Evolutionary conservation across 1,140 invertebrate species (phyloP).

Genomic region (Eurosta solidaginis): DNA sequence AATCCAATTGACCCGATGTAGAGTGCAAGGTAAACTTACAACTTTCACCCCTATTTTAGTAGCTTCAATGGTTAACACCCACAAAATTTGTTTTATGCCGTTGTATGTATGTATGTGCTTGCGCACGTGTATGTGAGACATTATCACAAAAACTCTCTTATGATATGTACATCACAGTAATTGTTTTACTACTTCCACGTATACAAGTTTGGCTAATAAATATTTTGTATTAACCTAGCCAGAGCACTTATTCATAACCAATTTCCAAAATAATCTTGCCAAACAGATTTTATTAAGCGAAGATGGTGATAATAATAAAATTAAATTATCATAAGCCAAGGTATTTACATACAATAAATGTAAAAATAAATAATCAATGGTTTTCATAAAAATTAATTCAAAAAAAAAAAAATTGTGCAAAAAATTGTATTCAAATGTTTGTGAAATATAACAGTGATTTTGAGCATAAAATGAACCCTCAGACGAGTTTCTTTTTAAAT

Average conservation of each 20-base stretch:
- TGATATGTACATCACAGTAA: conserved; percentile 27
- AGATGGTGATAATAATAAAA: background rate
- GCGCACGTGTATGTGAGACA: background rate
- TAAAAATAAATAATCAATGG: background rate
- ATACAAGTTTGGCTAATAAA: conserved; percentile 16
- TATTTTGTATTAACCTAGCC: conserved; percentile 13
- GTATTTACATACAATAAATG: background rate
- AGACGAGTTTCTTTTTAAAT: conserved; percentile 18
- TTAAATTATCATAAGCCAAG: background rate
- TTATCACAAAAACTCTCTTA: conserved; percentile 7
- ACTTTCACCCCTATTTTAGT: conserved; percentile 1
- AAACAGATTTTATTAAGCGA: background rate
- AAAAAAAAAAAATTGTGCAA: background rate
- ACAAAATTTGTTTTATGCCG: conserved; percentile 20
- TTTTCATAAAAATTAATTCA: background rate
- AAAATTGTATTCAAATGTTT: background rate
- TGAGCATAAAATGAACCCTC: conserved; percentile 14
- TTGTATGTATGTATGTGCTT: too few relatives aligned
- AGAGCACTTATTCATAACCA: background rate
- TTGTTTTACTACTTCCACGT: conserved; percentile 19
- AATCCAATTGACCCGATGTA: background rate
- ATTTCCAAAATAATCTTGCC: background rate
- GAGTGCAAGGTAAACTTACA: background rate
- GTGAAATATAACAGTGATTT: conserved; percentile 11
- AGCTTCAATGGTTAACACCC: background rate